Evolutionary conservation across 92 coral and sea anemone genomes (phyloP), one percentile per base, ranked within the genome.

Genomic region (Nematostella vectensis): DNA sequence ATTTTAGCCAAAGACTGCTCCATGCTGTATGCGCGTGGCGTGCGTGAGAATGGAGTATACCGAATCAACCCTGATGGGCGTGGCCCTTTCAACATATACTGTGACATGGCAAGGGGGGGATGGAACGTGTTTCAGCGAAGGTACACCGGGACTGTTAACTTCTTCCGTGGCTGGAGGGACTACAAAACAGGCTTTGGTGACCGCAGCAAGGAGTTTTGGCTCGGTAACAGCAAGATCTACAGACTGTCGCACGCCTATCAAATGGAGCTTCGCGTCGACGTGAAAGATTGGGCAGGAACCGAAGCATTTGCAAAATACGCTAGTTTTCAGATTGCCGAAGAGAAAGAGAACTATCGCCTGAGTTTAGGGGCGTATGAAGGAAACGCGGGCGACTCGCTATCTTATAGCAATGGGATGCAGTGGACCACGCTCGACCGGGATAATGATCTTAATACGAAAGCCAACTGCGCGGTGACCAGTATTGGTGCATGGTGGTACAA

Each of bases 21-120:
- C 19, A 25, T 29, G 40, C 49, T 75, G 31, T 75, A 60, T 27
- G 58, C 70, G 22, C 33, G 70, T 1, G 82, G 82, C 33, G 65
- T 68, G 29, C 64, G 61, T 3, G 31, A 31, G 13, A 60, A 52
- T 27, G 85, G 85, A 3, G 50, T 65, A 25, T 78, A 78, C 60
- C 56, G 26, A 37, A 65, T 78, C 28, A 58, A 71, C 51, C 85
- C 84, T 1, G 80, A 63, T 19, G 59, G 62, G 26, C 57, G 38
- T 17, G 57, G 50, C 30, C n/a, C 60, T 19, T 57, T 78, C 30
- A 61, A 47, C 29, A 79, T 78, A 30, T 72, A 55, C 57, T 78
- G 85, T 47, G 85, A 78, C 74, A 78, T 78, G 85, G 31, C 54
- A 4, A 58, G 63, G 8, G 85, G 85, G n/a, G 85, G 85, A 40